Base-by-base conservation (phyloP, 2,888 invertebrate genomes). In the Napeogenes inachia region DNA sequence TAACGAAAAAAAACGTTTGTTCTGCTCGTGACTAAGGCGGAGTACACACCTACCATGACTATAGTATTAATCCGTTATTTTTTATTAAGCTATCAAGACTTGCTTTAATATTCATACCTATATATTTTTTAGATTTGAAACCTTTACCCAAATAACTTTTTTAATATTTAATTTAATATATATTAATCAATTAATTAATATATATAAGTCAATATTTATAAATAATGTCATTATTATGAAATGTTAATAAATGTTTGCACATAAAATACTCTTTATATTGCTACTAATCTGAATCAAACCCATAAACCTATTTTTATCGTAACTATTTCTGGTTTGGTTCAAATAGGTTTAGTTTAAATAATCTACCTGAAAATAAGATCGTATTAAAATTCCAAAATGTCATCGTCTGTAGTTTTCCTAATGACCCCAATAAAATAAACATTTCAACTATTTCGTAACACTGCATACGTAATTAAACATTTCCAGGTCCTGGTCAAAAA, bases 401-500 rank as follows among this genome's bases (percentile, higher is more conserved):
- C 2, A 30, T 30, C 70, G 71, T 70, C 5, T 55, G 4, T 21
- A 13, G 46, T 13, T 45, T 32, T 13, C 66, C 58, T 60, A 45
- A 61, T 3, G 32, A 47, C 56, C 47, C 13, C 45, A 60, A 64
- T 62, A 60, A 60, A 64, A 75, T 75, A 75, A 73, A 72, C 77
- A 78, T 76, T 77, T 77, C 71, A 68, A 73, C 72, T 72, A 73
- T 73, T 74, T 72, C 77, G 78, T 78, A 77, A 75, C 78, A 78
- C 75, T 77, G 69, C 75, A 79, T 77, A 81, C 77, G 80, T 81
- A 86, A 87, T 88, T 87, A 87, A 85, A 85, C 82, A 82, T 84
- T 86, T 85, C 82, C 84, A 84, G 75, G 76, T 78, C 80, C 80
- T 84, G 85, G 79, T 79, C 85, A 83, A 83, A 87, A 86, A 87